These are phyloP conservation scores for Erebia palarica DNA, from an alignment of 2,888 invertebrate genomes.

Conservation along the genomic window DNA sequence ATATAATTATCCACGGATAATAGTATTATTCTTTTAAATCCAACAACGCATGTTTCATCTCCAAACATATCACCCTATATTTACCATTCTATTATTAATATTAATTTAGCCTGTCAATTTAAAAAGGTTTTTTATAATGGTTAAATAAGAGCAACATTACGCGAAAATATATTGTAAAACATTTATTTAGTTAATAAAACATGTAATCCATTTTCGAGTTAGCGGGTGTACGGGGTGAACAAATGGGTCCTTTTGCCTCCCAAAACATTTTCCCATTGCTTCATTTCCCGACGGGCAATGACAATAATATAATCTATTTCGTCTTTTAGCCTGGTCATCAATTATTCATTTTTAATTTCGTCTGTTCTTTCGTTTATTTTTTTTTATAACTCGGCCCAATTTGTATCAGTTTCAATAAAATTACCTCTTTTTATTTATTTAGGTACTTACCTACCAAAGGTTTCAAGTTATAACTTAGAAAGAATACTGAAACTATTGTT, in stretches of 20 bases:
- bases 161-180: conserved; percentile 20
- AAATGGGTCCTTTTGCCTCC: conserved; percentile 49
- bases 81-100: too few species aligned
- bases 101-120: too few species aligned
- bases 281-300: conserved; percentile 68
- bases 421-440: too few species aligned
- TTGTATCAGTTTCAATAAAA: neutral
- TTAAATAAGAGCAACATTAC: neutral
- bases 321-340: conserved; percentile 72
- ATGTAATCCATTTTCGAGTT: conserved; percentile 55
- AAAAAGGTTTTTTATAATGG: too few species aligned
- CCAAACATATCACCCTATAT: too few species aligned
- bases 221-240: conserved; percentile 47
- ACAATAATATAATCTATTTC: conserved; percentile 66
- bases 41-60: too few species aligned
- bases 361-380: neutral
- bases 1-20: too few species aligned
- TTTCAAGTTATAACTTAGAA: too few species aligned
- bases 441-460: too few species aligned
- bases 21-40: too few species aligned
- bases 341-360: conserved; percentile 68
- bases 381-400: neutral
- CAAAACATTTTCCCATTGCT: conserved; percentile 59
- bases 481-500: too few species aligned
- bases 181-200: conserved; percentile 50